Conservation (phyloP, 2,797 vertebrate genomes). For the Thripadectes ignobilis region DNA sequence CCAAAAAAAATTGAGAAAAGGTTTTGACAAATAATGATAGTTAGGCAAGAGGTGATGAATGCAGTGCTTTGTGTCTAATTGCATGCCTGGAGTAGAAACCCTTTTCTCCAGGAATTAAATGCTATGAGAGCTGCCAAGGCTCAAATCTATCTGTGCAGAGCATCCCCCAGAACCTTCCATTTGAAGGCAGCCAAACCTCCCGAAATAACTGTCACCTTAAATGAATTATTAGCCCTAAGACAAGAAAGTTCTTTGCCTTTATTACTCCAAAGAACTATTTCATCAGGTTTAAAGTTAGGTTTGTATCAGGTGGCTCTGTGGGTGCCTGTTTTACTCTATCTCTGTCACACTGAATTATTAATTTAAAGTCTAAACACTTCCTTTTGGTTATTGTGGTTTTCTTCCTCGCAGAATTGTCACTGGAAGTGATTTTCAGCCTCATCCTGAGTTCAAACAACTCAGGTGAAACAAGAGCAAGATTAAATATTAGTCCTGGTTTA, state of each 20-base stretch:
- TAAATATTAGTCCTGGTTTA: background rate
- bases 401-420: background rate
- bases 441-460: background rate
- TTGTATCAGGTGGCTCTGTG: background rate
- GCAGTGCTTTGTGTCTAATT: slow-evolving; percentile 24
- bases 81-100: slow-evolving; percentile 3
- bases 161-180: slow-evolving; percentile 24
- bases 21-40: slow-evolving; percentile 26
- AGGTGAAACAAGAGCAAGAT: background rate
- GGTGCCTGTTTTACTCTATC: background rate
- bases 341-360: background rate
- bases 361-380: background rate
- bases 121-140: background rate
- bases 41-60: slow-evolving; percentile 23
- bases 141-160: background rate
- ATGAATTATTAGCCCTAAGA: slow-evolving; percentile 27
- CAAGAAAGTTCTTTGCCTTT: background rate
- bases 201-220: background rate
- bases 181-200: background rate
- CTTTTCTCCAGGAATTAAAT: background rate
- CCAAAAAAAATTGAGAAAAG: background rate
- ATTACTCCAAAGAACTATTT: background rate
- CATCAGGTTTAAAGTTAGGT: background rate
- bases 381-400: background rate
- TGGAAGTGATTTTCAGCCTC: background rate